A percentile compares a stretch with the other conserved stretches of the same genome.
Conservation (phyloP, 2,888 invertebrate species). For the Lampropteryx suffumata region DNA sequence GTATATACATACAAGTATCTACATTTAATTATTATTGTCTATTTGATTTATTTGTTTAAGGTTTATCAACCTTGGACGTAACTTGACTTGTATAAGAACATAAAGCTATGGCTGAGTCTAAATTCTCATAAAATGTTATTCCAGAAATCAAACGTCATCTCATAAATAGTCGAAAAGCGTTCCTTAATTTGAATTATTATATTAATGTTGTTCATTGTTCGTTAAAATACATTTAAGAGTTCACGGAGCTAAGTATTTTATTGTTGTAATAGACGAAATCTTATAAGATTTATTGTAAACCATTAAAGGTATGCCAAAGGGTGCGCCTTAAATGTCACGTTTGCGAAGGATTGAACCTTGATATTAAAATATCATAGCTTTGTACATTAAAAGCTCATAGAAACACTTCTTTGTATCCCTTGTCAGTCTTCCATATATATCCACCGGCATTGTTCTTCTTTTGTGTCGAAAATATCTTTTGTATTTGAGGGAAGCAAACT, state of each 20-base stretch:
- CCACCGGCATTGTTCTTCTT: too few species aligned
- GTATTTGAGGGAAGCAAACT: too few species aligned
- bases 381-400: constrained; percentile 7
- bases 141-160: too few species aligned
- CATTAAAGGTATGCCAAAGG: constrained; percentile 27
- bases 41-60: too few species aligned
- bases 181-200: background rate
- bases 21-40: too few species aligned
- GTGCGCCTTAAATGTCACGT: constrained; percentile 26
- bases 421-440: background rate
- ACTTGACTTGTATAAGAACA: too few species aligned
- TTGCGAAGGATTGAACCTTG: constrained; percentile 29
- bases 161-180: too few species aligned
- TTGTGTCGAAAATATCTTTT: too few species aligned
- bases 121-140: too few species aligned
- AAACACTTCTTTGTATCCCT: constrained; percentile 5
- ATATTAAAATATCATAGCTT: constrained; percentile 26
- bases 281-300: constrained; percentile 17
- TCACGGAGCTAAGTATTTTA: background rate
- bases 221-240: background rate
- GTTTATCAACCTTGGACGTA: too few species aligned
- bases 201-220: background rate
- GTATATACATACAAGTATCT: too few species aligned
- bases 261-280: constrained; percentile 14
- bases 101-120: too few species aligned